Evolutionary conservation across 2,797 vertebrate species (phyloP), one percentile per base, ranked within the genome.

Genomic region (Hippocampus kuda): DNA sequence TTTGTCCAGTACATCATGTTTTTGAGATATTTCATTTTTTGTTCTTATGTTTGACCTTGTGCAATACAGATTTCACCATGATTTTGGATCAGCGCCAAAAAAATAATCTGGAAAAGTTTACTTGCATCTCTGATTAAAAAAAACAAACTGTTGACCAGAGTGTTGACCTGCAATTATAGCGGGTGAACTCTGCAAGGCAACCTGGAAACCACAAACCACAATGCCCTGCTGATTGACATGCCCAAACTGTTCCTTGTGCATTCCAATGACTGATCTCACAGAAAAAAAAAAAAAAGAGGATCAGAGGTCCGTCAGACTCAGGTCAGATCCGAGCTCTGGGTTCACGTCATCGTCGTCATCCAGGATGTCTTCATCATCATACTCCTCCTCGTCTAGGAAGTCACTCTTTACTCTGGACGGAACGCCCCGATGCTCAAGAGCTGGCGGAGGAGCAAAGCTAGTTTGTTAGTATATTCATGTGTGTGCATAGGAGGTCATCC

Each of bases 291-390:
- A 54, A 54, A 57, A 30, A 54, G 60, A 62, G 11, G 54, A 51
- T 90, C 80, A 92, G 73, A 93, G 88, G 82, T 93, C 91, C 77
- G 75, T 83, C 41, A 93, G 85, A 82, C 90, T 91, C 46, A 92
- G 85, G 68, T 92, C 82, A 79, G 88, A 80, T 81, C 77, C 83
- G 78, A 90, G 80, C 82, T 88, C 79, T 76, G 85, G 76, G 76
- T 84, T 72, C 53, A 75, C 46, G 20, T 83, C 62, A 69, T 84
- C 80, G 7, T 81, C 59, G 68, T 84, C 81, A 57, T 83, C 80
- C 9, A 77, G 68, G 48, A 78, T 65, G 53, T 80, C 71, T 22
- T 70, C 78, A 54, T 41, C 83, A 65, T 79, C 80, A 38, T 84
- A 65, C 44, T 84, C 78, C 20, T 73, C 74, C 22, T 62, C 54